Conservation (phyloP, 2,888 invertebrate species). For the Dolichomitus sp. region DNA sequence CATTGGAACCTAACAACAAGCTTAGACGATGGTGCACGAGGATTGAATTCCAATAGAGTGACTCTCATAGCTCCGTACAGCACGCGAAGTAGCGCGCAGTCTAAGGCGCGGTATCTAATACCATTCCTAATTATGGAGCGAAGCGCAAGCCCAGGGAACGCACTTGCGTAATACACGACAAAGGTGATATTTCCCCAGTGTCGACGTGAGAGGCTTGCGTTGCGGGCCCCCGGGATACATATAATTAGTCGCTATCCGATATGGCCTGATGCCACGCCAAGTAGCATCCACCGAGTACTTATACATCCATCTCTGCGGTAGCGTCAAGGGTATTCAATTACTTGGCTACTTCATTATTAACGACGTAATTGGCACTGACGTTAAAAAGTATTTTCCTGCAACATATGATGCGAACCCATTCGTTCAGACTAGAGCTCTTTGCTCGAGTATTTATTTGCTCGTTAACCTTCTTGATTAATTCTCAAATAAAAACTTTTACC, state of each 20-base stretch:
- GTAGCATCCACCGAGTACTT: background rate
- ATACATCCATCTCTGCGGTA: background rate
- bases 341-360: constrained; percentile 70
- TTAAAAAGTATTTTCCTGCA: constrained; percentile 18
- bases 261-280: constrained; percentile 9
- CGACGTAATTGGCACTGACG: constrained; percentile 64
- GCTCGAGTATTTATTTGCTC: background rate
- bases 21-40: background rate
- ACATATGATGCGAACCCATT: background rate
- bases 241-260: constrained; percentile 41
- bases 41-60: constrained; percentile 26
- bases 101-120: constrained; percentile 35
- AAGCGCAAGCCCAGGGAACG: constrained; percentile 12
- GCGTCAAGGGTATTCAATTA: constrained; percentile 53
- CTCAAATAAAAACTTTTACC: background rate
- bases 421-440: background rate
- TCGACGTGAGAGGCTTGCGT: background rate
- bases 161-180: constrained; percentile 34
- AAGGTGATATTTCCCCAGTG: constrained; percentile 33
- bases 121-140: constrained; percentile 31
- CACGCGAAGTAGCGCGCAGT: background rate
- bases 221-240: constrained; percentile 5
- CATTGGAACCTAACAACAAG: background rate
- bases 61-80: background rate
- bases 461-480: background rate